Conservation (phyloP, 2,888 invertebrate genomes). For the Phalera bucephala region DNA sequence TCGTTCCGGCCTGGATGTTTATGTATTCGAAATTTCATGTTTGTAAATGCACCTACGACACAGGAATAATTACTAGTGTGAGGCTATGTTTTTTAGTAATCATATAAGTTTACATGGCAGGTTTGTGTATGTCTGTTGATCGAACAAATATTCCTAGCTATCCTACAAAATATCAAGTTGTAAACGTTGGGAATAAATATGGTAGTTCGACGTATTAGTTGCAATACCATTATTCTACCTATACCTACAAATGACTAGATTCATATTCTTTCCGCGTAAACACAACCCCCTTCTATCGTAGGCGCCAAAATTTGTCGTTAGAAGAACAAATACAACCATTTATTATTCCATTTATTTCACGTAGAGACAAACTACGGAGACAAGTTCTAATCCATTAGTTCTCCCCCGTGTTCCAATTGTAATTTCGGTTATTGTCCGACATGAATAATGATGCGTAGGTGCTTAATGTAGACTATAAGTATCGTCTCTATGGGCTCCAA, state of each 20-base stretch:
- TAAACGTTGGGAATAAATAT: too few relatives aligned
- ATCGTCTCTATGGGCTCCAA: background rate
- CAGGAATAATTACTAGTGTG: too few relatives aligned
- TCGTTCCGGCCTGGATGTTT: too few relatives aligned
- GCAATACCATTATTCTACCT: too few relatives aligned
- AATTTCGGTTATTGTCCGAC: slow-evolving; percentile 25
- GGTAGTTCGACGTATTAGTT: too few relatives aligned
- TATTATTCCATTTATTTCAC: slow-evolving; percentile 3
- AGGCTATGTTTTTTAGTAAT: too few relatives aligned
- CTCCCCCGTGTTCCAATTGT: slow-evolving; percentile 19
- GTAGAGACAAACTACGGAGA: slow-evolving; percentile 10
- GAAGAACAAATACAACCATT: slow-evolving; percentile 2
- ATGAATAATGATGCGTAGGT: slow-evolving; percentile 18
- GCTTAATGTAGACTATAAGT: background rate
- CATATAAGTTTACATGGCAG: too few relatives aligned
- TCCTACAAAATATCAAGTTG: too few relatives aligned
- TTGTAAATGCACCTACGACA: too few relatives aligned
- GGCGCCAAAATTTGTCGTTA: background rate
- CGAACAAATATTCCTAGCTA: too few relatives aligned
- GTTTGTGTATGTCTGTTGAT: too few relatives aligned
- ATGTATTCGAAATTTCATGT: too few relatives aligned
- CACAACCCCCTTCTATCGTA: background rate
- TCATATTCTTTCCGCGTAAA: background rate
- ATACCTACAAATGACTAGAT: slow-evolving; percentile 1
- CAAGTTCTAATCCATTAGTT: slow-evolving; percentile 18